Evolutionary conservation across 2,797 vertebrate species (phyloP).

Genomic region (Antrozous pallidus): DNA sequence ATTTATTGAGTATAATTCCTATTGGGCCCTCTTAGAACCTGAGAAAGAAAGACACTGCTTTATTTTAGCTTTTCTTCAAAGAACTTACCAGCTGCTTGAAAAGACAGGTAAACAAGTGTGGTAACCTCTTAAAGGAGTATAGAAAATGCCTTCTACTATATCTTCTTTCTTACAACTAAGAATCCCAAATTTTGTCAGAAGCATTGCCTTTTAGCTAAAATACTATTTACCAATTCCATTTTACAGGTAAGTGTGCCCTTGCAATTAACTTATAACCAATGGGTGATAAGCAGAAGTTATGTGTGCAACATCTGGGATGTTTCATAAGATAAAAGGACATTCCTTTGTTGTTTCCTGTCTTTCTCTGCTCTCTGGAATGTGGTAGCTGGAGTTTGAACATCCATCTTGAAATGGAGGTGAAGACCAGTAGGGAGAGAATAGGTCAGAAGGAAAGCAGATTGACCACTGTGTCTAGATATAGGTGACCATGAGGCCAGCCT

Average conservation of each 20-base stretch:
- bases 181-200: not conserved
- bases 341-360: not conserved
- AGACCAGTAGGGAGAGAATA: not conserved
- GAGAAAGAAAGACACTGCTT: not conserved
- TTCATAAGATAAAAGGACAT: not conserved
- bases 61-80: not conserved
- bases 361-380: not conserved
- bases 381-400: not conserved
- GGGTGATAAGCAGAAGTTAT: not conserved
- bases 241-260: not conserved
- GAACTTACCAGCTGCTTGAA: not conserved
- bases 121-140: not conserved
- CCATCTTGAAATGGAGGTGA: not conserved
- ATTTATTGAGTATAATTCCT: not conserved
- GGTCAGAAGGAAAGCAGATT: not conserved
- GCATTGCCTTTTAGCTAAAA: constrained; percentile 1
- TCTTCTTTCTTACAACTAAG: not conserved
- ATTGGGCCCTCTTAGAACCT: not conserved
- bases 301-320: not conserved
- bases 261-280: not conserved
- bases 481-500: not conserved
- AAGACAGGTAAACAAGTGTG: not conserved
- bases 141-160: not conserved
- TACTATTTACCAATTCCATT: not conserved
- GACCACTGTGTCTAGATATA: not conserved